Percentiles rank a stretch among this genome's conserved stretches.
phyloP scores from a whole-genome alignment of 2,113 vertebrate genomes.

The Hucho hucho region DNA sequence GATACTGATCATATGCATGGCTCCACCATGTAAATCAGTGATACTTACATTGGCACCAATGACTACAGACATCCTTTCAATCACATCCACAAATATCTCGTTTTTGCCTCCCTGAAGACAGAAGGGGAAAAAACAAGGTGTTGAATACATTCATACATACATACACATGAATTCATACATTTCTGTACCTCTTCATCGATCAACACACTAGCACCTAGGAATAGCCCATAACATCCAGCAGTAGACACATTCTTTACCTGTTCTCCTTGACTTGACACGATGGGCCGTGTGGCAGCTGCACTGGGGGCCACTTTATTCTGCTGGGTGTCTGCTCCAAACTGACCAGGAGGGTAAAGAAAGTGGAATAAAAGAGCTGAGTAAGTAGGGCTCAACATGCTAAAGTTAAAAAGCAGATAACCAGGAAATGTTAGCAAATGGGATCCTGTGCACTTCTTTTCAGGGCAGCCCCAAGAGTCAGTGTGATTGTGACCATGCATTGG shows the following conservation, averaged over 20 bases:
- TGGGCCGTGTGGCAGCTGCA: constrained; percentile 80
- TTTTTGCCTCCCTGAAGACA: constrained; percentile 79
- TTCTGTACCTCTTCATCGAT: background rate
- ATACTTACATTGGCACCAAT: constrained; percentile 85
- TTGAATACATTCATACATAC: background rate
- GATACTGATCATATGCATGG: background rate
- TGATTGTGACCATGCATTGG: background rate
- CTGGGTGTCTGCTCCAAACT: constrained; percentile 91
- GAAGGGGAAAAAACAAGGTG: background rate
- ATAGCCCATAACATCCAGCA: background rate
- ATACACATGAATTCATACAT: background rate
- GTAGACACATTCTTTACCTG: constrained; percentile 64
- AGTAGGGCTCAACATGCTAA: too few relatives aligned
- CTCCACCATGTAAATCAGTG: background rate
- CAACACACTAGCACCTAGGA: background rate
- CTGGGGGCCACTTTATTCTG: constrained; percentile 88
- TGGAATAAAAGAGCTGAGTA: background rate
- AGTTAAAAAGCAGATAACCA: background rate
- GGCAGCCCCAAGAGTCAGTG: too few relatives aligned
- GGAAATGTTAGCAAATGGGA: background rate
- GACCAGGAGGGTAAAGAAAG: background rate
- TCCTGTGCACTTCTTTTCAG: background rate
- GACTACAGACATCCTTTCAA: constrained; percentile 83
- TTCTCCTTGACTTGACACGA: constrained; percentile 77
- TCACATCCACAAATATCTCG: constrained; percentile 88